Conservation (phyloP, 2,113 vertebrate species). For the Gymnogyps californianus region DNA sequence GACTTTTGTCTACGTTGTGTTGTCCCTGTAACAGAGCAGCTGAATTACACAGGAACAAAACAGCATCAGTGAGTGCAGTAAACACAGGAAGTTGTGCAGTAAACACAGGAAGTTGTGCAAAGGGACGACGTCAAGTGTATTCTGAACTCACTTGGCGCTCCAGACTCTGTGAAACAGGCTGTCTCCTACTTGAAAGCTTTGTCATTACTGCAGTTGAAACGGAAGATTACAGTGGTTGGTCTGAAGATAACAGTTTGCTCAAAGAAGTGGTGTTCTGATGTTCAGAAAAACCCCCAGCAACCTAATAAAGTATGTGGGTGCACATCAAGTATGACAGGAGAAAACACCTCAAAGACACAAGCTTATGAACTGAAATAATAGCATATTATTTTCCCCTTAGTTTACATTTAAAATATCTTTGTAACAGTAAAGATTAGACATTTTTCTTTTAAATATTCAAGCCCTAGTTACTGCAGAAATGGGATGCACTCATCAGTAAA, state of each 20-base stretch:
- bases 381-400: neutral
- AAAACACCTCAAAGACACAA: neutral
- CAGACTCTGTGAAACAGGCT: neutral
- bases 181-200: neutral
- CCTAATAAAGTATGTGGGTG: neutral
- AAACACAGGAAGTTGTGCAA: fast-evolving
- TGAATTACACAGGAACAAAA: neutral
- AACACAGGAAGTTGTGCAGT: fast-evolving
- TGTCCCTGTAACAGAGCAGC: neutral
- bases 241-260: neutral
- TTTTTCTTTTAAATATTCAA: neutral
- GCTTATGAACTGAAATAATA: neutral
- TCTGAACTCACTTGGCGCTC: neutral
- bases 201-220: neutral
- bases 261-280: neutral
- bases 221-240: neutral
- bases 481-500: neutral
- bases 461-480: neutral
- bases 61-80: neutral
- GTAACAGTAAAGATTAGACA: neutral
- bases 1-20: neutral
- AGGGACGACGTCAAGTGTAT: fast-evolving
- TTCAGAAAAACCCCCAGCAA: neutral
- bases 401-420: neutral
- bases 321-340: fast-evolving